phyloP scores from a whole-genome alignment of 2,113 vertebrate species.

The Tretioscincus oriximinensis region DNA sequence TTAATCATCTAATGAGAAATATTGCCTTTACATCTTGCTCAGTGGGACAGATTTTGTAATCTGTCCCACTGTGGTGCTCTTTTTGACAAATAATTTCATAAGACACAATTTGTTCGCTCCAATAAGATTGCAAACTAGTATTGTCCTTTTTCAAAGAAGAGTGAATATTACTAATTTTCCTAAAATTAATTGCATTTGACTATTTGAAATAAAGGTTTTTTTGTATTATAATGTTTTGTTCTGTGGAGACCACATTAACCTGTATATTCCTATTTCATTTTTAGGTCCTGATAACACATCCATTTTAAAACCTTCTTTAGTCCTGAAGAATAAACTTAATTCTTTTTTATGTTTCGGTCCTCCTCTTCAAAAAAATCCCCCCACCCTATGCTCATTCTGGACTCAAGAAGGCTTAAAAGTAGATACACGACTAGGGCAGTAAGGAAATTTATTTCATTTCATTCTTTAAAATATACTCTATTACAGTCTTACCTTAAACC shows the following conservation, averaged over 20 bases:
- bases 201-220: background rate
- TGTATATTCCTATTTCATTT: too few relatives aligned
- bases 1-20: background rate
- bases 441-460: background rate
- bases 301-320: too few relatives aligned
- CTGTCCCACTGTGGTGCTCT: too few relatives aligned
- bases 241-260: background rate
- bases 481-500: too few relatives aligned
- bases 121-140: background rate
- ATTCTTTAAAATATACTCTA: too few relatives aligned
- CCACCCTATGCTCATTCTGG: too few relatives aligned
- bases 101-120: background rate
- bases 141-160: background rate
- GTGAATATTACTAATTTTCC: background rate
- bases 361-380: too few relatives aligned
- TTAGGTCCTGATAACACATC: too few relatives aligned
- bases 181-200: background rate
- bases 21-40: background rate
- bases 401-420: too few relatives aligned
- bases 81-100: background rate
- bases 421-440: background rate
- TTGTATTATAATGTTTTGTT: background rate
- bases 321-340: too few relatives aligned
- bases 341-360: too few relatives aligned
- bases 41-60: background rate